A percentile compares a stretch with the other conserved stretches of the same genome.
phyloP scores from a whole-genome alignment of 2,113 vertebrate species.

The Calidris pugnax region DNA sequence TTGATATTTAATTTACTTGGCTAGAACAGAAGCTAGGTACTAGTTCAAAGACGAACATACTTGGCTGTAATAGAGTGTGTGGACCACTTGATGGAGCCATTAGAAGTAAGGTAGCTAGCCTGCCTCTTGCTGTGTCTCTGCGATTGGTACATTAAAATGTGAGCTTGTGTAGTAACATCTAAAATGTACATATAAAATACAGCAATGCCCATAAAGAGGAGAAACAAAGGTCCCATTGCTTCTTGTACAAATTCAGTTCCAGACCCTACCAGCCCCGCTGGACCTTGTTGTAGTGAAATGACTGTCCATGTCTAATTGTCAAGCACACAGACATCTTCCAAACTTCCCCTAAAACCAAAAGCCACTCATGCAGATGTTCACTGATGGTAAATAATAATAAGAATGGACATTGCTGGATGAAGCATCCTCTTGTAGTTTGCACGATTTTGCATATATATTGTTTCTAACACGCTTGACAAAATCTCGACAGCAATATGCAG shows the following conservation, averaged over 20 bases:
- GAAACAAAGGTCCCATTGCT: not conserved
- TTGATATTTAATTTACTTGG: not conserved
- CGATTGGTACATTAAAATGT: not conserved
- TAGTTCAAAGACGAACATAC: not conserved
- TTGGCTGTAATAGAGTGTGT: not conserved
- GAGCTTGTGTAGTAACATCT: not conserved
- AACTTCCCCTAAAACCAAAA: not conserved
- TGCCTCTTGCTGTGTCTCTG: not conserved
- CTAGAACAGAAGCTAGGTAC: not conserved
- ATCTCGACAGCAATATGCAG: not conserved
- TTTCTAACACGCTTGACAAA: not conserved
- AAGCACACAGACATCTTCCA: not conserved
- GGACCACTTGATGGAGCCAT: slow-evolving; percentile 35
- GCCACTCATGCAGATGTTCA: not conserved
- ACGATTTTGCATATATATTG: not conserved
- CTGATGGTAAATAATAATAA: not conserved
- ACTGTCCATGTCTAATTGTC: no score
- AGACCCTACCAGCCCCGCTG: not conserved
- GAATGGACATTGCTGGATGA: not conserved
- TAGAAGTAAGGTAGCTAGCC: not conserved
- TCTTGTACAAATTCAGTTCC: not conserved
- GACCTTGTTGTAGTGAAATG: not conserved
- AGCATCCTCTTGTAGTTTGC: accelerated
- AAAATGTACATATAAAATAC: not conserved
- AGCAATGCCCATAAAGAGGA: not conserved